Base-by-base conservation (phyloP, 2,888 invertebrate species). In the Xylocampa areola region DNA sequence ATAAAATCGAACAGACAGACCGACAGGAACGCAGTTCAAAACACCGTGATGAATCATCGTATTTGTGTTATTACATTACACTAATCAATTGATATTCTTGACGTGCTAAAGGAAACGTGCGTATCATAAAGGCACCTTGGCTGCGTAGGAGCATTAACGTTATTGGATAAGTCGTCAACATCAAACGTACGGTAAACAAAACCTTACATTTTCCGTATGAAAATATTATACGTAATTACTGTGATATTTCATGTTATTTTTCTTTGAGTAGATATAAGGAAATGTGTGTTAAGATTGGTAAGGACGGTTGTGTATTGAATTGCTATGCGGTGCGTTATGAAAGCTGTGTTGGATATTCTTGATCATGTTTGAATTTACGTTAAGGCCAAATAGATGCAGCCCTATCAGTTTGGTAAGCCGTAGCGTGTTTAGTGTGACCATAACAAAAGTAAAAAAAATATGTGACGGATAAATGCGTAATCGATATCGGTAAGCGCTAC, bases 111-210 rank as follows among this genome's bases (percentile, higher is more conserved):
- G 75, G 79, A 77, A 73, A 65, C 73, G 54, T 68, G 44, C 55
- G 52, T 61, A 49, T 53, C 49, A 52, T 68, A 77, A 48, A 69
- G 76, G 76, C 67, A 68, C 65, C 59, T 65, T 54, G n/a, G n/a
- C n/a, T n/a, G n/a, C n/a, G n/a, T n/a, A n/a, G 60, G 11, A 61
- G 87, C 91, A 91, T 91, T 91, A 90, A 85, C 86, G 68, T 89
- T 91, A 92, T 92, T 92, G 91, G 92, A 91, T 93, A 91, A 92
- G 87, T 84, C 87, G 71, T 72, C 71, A 83, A 92, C 89, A 92
- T 93, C 93, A 92, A 92, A 91, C 79, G 82, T 45, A 68, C 70
- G 72, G 68, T 82, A 90, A 89, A 91, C 90, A 92, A 90, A 85
- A 79, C 72, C 78, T 67, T 83, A 80, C 80, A 81, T 84, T 82